phyloP scores from a whole-genome alignment of 2,888 invertebrate genomes.

The Sipunculus nudus region DNA sequence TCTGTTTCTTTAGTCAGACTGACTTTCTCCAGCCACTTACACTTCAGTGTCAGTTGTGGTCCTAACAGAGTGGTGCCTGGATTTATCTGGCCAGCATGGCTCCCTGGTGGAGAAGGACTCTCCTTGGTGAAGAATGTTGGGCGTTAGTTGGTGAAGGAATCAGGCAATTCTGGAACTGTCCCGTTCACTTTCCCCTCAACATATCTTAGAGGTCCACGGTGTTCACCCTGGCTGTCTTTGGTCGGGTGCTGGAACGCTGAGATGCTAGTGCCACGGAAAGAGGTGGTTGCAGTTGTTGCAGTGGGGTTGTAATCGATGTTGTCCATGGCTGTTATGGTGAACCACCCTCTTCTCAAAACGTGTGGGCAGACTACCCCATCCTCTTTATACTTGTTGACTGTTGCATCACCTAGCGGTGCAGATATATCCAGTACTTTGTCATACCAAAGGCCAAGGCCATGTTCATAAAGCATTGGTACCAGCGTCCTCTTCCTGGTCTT shows the following conservation, averaged over 20 bases:
- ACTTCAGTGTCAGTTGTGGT: background rate
- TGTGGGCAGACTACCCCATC: conserved; percentile 26
- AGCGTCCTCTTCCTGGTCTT: conserved; percentile 38
- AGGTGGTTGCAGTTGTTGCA: conserved; percentile 29
- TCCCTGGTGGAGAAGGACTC: conserved; percentile 14
- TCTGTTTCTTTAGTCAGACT: conserved; percentile 10
- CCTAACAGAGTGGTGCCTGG: background rate
- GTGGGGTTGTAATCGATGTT: conserved; percentile 42
- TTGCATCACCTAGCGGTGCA: conserved; percentile 28
- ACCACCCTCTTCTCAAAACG: conserved; percentile 25
- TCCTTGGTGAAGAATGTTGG: conserved; percentile 21
- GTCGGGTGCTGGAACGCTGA: conserved; percentile 37
- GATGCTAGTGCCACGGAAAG: conserved; percentile 38
- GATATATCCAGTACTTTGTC: conserved; percentile 41
- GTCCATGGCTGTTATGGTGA: conserved; percentile 41
- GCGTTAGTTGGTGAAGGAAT: conserved; percentile 26
- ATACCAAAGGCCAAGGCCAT: conserved; percentile 41
- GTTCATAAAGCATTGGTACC: conserved; percentile 29
- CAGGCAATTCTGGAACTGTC: conserved; percentile 29
- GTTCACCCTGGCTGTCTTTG: conserved; percentile 15
- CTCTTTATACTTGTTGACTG: conserved; percentile 18
- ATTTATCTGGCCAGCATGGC: background rate
- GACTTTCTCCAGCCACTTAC: conserved; percentile 15
- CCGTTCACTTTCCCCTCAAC: conserved; percentile 6
- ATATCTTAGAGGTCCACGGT: conserved; percentile 9